Conservation (phyloP, 35 echinoderm and acorn worm genomes). For the Apostichopus californicus region DNA sequence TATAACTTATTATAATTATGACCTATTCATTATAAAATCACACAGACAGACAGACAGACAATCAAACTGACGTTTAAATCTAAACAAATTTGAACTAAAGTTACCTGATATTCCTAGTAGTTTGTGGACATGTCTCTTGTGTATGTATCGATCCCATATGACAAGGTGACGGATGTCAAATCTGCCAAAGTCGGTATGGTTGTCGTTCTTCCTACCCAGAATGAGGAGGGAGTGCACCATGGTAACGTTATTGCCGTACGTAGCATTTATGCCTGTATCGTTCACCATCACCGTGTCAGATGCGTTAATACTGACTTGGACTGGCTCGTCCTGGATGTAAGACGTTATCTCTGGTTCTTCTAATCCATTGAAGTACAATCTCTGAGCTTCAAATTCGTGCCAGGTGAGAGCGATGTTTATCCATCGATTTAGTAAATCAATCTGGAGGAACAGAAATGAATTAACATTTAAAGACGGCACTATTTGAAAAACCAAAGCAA, state of each 20-base stretch:
- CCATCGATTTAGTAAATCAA: constrained; percentile 41
- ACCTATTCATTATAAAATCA: too few relatives aligned
- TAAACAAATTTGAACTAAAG: background rate
- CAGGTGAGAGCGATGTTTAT: constrained; percentile 84
- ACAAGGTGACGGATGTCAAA: constrained; percentile 69
- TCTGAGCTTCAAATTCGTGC: constrained; percentile 56
- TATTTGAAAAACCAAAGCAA: too few relatives aligned
- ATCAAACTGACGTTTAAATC: too few relatives aligned
- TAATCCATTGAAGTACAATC: constrained; percentile 71
- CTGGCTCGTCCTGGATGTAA: background rate
- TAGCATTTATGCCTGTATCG: background rate
- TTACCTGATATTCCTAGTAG: constrained; percentile 81
- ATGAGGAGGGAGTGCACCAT: background rate
- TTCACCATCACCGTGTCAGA: background rate
- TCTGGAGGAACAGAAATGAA: background rate
- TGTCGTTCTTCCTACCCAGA: constrained; percentile 56
- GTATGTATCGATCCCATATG: constrained; percentile 78
- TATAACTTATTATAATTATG: too few relatives aligned
- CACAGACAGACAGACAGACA: too few relatives aligned
- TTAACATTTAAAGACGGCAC: too few relatives aligned
- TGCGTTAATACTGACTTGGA: background rate
- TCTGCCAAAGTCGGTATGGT: constrained; percentile 38
- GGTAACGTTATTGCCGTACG: background rate
- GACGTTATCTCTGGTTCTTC: background rate
- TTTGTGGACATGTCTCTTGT: constrained; percentile 63